Percentiles rank a stretch among this genome's conserved stretches.
These are phyloP conservation scores for Caranx melampygus DNA, from an alignment of 2,113 vertebrate species.

Conservation along the genomic window DNA sequence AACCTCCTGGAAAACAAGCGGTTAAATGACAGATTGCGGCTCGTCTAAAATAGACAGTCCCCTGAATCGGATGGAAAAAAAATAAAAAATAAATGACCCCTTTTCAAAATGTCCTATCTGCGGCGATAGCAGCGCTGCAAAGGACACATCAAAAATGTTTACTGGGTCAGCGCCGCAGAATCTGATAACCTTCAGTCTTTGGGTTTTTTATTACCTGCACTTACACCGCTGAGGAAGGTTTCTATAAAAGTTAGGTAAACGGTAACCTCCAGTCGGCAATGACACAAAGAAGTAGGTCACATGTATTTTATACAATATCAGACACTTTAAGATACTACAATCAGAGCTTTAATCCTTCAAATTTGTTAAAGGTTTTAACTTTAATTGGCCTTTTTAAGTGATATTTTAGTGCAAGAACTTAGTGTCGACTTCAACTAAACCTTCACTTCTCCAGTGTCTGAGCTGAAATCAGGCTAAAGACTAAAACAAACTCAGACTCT, in stretches of 20 bases:
- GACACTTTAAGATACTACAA: not conserved
- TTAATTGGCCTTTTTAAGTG: too few species aligned
- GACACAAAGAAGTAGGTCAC: not conserved
- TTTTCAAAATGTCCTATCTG: conserved; percentile 44
- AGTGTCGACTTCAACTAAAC: too few species aligned
- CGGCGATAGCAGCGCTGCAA: conserved; percentile 2
- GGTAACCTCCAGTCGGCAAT: not conserved
- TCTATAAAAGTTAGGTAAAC: conserved; percentile 1
- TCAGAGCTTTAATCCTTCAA: too few species aligned
- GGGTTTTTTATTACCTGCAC: conserved; percentile 2
- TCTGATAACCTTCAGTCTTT: conserved; percentile 36
- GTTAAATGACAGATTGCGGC: conserved; percentile 62
- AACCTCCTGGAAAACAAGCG: conserved; percentile 35
- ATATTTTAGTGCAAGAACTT: too few species aligned
- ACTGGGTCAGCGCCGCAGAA: conserved; percentile 48
- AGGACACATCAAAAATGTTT: conserved; percentile 40
- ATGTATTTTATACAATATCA: not conserved
- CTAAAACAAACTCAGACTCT: too few species aligned
- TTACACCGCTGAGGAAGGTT: conserved; percentile 2
- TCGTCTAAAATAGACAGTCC: conserved; percentile 62
- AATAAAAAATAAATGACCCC: conserved; percentile 45
- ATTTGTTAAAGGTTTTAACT: too few species aligned
- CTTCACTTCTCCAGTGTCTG: too few species aligned
- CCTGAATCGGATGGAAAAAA: conserved; percentile 41
- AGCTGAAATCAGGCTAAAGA: too few species aligned